phyloP scores from a whole-genome alignment of 2,113 vertebrate genomes.

The Sceloporus undulatus region DNA sequence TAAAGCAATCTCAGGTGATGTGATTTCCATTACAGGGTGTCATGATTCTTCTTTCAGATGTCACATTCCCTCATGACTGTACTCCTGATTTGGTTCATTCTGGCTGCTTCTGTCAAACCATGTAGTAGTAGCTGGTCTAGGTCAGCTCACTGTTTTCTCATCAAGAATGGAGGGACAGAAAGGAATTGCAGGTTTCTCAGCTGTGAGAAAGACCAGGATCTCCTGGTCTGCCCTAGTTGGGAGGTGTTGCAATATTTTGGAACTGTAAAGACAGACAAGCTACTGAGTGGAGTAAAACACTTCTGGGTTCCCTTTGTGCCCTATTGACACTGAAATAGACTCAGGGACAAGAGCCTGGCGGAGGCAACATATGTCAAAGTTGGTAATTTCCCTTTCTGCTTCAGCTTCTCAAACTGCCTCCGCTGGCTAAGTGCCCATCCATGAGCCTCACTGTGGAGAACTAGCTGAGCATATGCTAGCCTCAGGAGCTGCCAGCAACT shows the following conservation, averaged over 20 bases:
- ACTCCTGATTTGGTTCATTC: conserved; percentile 42
- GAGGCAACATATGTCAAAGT: conserved; percentile 60
- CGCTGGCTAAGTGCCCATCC: conserved; percentile 54
- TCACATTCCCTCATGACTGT: conserved; percentile 52
- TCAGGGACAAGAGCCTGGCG: conserved; percentile 66
- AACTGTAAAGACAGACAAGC: conserved; percentile 12
- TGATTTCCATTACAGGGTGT: no score
- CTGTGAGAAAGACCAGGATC: conserved; percentile 52
- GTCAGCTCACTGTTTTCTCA: conserved; percentile 61
- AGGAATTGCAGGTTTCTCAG: conserved; percentile 40
- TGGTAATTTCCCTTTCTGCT: conserved; percentile 67
- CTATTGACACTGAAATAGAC: conserved; percentile 58
- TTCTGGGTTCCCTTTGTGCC: conserved; percentile 54
- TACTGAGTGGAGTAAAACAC: conserved; percentile 37
- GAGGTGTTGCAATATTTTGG: conserved; percentile 30
- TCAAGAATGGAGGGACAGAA: no score
- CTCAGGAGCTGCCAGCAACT: conserved; percentile 56
- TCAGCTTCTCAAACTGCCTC: conserved; percentile 58
- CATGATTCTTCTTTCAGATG: conserved; percentile 6
- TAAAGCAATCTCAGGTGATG: no score
- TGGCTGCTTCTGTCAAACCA: conserved; percentile 66
- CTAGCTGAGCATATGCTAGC: conserved; percentile 47
- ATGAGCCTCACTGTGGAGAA: conserved; percentile 59
- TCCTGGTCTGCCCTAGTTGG: conserved; percentile 49
- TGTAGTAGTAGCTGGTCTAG: conserved; percentile 62